Evolutionary conservation across 2,888 invertebrate species (phyloP).

Genomic region (Yponomeuta cagnagella): DNA sequence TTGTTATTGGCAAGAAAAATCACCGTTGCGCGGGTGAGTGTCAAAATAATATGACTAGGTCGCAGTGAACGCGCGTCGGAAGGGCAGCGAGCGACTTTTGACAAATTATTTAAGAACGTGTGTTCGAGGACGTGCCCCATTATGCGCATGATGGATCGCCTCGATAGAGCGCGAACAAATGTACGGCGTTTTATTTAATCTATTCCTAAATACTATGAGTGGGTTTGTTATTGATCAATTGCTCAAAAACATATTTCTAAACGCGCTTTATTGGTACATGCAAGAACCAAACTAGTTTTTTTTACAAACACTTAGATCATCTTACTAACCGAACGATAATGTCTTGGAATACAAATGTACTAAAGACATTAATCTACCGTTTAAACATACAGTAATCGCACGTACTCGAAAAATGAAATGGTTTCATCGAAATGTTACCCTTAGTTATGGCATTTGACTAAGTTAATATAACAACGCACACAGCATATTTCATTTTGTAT

Average conservation of each 20-base stretch:
- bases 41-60: constrained; percentile 48
- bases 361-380: no score
- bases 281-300: background rate
- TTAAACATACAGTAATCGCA: background rate
- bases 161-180: constrained; percentile 53
- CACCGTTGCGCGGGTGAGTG: constrained; percentile 31
- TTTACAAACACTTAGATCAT: background rate
- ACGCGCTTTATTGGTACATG: background rate
- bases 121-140: constrained; percentile 62
- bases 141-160: constrained; percentile 67
- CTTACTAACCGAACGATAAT: background rate
- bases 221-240: constrained; percentile 31
- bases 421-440: background rate
- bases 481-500: constrained; percentile 52
- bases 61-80: constrained; percentile 37
- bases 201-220: constrained; percentile 32
- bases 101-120: constrained; percentile 75
- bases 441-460: constrained; percentile 1
- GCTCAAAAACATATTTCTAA: constrained; percentile 17
- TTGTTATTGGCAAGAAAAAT: constrained; percentile 29
- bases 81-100: constrained; percentile 57
- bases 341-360: background rate
- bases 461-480: background rate
- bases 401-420: background rate
- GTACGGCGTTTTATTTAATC: constrained; percentile 43